Conservation (phyloP, 2,113 vertebrate species). For the Apteryx owenii region DNA sequence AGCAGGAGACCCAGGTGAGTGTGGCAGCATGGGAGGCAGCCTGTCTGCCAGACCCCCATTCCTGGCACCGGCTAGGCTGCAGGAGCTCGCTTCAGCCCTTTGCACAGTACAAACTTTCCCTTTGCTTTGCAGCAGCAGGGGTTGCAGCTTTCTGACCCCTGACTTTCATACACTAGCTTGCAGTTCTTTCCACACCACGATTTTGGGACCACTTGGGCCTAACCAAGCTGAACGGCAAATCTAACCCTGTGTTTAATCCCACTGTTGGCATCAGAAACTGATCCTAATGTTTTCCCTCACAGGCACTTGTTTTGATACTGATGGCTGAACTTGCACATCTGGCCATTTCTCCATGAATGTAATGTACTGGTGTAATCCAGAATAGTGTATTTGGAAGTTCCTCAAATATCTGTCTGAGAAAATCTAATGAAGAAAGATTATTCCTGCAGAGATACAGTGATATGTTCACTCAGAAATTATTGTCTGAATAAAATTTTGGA, state of each 20-base stretch:
- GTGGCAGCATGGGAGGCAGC: neutral
- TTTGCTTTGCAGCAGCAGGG: neutral
- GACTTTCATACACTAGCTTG: too few relatives aligned
- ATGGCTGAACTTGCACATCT: neutral
- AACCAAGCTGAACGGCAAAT: neutral
- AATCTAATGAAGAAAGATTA: neutral
- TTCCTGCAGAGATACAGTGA: neutral
- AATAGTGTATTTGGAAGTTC: neutral
- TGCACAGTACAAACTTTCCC: neutral
- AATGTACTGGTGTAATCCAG: neutral
- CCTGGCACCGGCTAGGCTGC: neutral
- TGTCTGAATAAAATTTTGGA: neutral
- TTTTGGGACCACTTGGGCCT: neutral
- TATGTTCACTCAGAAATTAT: neutral
- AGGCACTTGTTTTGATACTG: neutral
- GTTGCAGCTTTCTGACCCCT: too few relatives aligned
- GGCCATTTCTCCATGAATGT: neutral
- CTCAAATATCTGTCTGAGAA: neutral
- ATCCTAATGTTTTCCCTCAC: neutral
- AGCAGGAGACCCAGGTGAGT: neutral
- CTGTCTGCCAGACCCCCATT: fast-evolving
- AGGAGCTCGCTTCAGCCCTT: neutral
- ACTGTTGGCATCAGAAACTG: neutral
- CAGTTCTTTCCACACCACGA: neutral
- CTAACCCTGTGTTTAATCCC: neutral